phyloP scores from a whole-genome alignment of 30 jellyfish, hydroid and myxozoan genomes.

The Aurelia coerulea region DNA sequence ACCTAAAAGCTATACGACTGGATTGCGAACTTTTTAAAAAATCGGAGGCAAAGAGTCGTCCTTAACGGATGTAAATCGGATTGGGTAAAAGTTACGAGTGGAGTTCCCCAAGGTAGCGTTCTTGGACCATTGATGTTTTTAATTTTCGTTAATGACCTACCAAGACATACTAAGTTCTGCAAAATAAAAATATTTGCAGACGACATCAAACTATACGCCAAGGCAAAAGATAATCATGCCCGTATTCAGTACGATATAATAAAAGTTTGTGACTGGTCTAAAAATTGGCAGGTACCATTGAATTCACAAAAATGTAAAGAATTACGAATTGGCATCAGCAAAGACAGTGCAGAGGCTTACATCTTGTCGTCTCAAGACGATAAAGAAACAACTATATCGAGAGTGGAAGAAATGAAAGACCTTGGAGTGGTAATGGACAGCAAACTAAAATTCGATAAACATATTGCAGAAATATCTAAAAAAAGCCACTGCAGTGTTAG shows the following conservation, averaged over 20 bases:
- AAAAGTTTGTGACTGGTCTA: slow-evolving; percentile 10
- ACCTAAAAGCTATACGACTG: no score
- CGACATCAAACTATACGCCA: no score
- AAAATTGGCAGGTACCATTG: slow-evolving; percentile 13
- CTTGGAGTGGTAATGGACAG: slow-evolving; percentile 2
- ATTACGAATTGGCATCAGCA: slow-evolving; percentile 23
- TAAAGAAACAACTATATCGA: neutral
- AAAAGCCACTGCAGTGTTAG: no score
- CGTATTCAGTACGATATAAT: slow-evolving; percentile 2
- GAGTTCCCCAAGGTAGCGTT: no score
- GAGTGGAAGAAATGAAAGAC: slow-evolving; percentile 23
- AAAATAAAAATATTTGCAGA: slow-evolving; percentile 1
- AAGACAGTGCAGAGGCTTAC: slow-evolving; percentile 3
- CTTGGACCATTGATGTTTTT: no score
- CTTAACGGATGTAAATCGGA: no score
- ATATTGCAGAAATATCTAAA: no score
- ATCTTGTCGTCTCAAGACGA: neutral
- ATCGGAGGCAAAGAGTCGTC: no score
- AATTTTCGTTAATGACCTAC: slow-evolving; percentile 2
- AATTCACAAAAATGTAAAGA: slow-evolving; percentile 10
- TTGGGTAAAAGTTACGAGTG: no score
- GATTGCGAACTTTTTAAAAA: no score
- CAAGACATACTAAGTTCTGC: slow-evolving; percentile 9
- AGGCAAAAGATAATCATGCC: slow-evolving; percentile 16
- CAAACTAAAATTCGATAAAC: neutral